Base-by-base conservation (phyloP, 2,888 invertebrate species). In the Pyrrhia umbra region DNA sequence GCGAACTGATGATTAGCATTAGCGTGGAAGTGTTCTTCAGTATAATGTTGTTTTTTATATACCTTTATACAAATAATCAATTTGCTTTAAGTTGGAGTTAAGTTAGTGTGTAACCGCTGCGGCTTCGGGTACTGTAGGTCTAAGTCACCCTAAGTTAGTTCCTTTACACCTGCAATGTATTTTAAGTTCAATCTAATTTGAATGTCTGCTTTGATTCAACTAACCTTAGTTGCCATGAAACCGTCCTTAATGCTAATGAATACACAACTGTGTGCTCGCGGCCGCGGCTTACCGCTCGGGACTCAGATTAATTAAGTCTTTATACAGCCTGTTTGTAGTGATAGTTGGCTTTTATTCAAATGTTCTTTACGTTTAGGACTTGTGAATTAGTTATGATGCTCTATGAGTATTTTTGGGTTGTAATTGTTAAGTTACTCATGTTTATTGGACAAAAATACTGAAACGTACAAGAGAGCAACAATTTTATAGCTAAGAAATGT, bases 191-290 rank as follows among this genome's bases (percentile, higher is more conserved):
- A 83, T 84, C 79, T 79, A 79, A 82, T 85, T 82, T 83, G 78
- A 83, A 84, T 79, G 83, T 80, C 77, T 79, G 78, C 83, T 83
- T 81, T 84, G 82, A 85, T 84, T 81, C 79, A 79, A 80, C 82
- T 84, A 82, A 81, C 80, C 76, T 80, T 77, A 79, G 81, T 80
- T 80, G 75, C 81, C 80, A 78, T 79, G 84, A 83, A 79, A 83
- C 75, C 80, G 81, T 81, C 77, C 79, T 85, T 79, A 83, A 83
- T 82, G 83, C 79, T 84, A 85, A 85, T 82, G 77, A 79, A 79
- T 77, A 83, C 80, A 78, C 78, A 79, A 83, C 77, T 79, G 75
- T 77, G 75, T 76, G 75, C 80, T 83, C 79, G 82, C 71, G 84
- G 63, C 18, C 52, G 70, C 66, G 66, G 81, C 70, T 80, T 76